A percentile compares a stretch with the other conserved stretches of the same genome.
Conservation (phyloP, 2,888 invertebrate species). For the Noctua comes region DNA sequence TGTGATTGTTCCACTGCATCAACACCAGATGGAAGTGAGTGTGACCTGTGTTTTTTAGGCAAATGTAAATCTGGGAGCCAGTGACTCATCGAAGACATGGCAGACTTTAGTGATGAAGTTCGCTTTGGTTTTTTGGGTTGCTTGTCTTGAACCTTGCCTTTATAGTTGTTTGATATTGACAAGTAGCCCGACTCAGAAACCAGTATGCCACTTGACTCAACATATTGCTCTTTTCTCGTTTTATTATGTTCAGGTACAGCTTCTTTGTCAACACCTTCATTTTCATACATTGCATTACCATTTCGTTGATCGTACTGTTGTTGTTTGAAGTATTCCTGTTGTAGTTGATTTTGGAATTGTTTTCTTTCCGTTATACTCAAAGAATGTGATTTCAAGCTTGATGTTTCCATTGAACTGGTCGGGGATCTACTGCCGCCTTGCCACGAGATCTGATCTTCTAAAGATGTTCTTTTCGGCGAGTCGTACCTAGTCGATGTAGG, state of each 20-base stretch:
- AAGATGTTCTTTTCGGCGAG: conserved; percentile 88
- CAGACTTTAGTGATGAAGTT: conserved; percentile 94
- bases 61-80: conserved; percentile 95
- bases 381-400: conserved; percentile 90
- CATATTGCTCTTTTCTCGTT: conserved; percentile 85
- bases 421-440: conserved; percentile 90
- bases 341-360: conserved; percentile 89
- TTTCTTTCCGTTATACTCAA: conserved; percentile 89
- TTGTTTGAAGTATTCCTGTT: conserved; percentile 89
- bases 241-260: conserved; percentile 76
- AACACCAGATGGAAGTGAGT: conserved; percentile 94
- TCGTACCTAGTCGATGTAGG: conserved; percentile 93
- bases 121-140: conserved; percentile 92
- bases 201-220: conserved; percentile 89
- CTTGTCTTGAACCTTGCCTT: conserved; percentile 89
- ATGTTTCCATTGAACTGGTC: conserved; percentile 91
- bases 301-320: conserved; percentile 89
- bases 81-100: conserved; percentile 94
- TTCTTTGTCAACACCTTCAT: conserved; percentile 82
- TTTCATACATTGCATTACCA: conserved; percentile 84
- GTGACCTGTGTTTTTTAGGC: conserved; percentile 94
- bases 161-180: conserved; percentile 93
- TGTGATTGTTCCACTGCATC: conserved; percentile 89
- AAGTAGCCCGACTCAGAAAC: conserved; percentile 95
- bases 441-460: conserved; percentile 92